Percentiles rank a stretch among this genome's conserved stretches.
Conservation (phyloP, 2,113 vertebrate species). For the Papio anubis region DNA sequence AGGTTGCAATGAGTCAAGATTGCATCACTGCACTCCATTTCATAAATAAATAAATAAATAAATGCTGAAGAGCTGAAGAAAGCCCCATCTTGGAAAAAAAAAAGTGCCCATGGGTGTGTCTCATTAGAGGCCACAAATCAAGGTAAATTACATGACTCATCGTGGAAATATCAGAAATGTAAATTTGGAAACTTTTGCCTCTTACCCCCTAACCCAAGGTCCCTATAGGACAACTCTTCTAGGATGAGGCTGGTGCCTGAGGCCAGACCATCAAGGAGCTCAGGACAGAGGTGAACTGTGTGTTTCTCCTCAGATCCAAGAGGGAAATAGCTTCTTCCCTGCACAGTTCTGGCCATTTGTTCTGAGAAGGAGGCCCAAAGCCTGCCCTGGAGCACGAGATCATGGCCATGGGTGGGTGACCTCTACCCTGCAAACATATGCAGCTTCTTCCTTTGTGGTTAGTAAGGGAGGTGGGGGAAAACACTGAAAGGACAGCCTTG, state of each 20-base stretch:
- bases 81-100: background rate
- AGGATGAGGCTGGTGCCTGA: background rate
- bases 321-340: background rate
- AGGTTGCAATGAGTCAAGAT: no score
- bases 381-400: background rate
- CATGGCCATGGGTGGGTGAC: background rate
- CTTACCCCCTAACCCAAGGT: background rate
- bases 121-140: background rate
- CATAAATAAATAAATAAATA: background rate
- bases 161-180: background rate
- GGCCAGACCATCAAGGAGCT: background rate
- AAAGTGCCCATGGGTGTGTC: background rate
- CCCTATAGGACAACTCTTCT: background rate
- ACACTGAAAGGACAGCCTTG: conserved; percentile 40
- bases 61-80: background rate
- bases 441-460: background rate
- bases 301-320: conserved; percentile 10
- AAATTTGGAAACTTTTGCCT: background rate
- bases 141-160: conserved; percentile 21
- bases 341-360: background rate
- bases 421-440: background rate
- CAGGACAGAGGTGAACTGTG: background rate
- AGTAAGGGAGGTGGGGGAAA: background rate
- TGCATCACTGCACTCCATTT: no score
- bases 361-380: conserved; percentile 14